Conservation (phyloP, 2,888 invertebrate species). For the Hirtodrosophila cameraria region DNA sequence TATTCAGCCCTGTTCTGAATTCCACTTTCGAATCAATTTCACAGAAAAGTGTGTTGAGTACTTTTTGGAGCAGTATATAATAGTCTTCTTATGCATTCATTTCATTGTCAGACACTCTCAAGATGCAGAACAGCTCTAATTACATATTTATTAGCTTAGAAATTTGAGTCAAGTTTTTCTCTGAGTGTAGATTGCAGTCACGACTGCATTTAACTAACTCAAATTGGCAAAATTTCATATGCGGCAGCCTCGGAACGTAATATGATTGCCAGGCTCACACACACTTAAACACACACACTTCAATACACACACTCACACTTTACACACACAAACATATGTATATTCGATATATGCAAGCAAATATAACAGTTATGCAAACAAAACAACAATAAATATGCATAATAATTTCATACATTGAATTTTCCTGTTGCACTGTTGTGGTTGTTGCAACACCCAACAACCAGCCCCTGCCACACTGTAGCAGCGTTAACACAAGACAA, state of each 20-base stretch:
- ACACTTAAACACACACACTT: neutral
- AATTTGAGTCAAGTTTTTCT: no score
- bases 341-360: conserved; percentile 16
- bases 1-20: no score
- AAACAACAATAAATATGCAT: conserved; percentile 73
- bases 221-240: conserved; percentile 60
- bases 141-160: no score
- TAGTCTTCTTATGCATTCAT: no score
- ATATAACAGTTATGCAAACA: conserved; percentile 57
- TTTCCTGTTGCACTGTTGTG: conserved; percentile 32
- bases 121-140: no score
- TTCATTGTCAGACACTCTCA: no score
- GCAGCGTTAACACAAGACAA: no score
- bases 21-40: no score
- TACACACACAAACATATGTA: neutral
- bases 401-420: conserved; percentile 67
- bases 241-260: conserved; percentile 23
- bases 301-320: neutral
- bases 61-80: no score
- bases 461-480: neutral
- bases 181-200: no score
- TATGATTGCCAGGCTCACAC: conserved; percentile 45
- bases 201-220: conserved; percentile 67
- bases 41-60: no score
- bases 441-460: neutral